These are phyloP conservation scores for Dermatophagoides farinae DNA, from an alignment of 1,140 invertebrate species.

Conservation along the genomic window DNA sequence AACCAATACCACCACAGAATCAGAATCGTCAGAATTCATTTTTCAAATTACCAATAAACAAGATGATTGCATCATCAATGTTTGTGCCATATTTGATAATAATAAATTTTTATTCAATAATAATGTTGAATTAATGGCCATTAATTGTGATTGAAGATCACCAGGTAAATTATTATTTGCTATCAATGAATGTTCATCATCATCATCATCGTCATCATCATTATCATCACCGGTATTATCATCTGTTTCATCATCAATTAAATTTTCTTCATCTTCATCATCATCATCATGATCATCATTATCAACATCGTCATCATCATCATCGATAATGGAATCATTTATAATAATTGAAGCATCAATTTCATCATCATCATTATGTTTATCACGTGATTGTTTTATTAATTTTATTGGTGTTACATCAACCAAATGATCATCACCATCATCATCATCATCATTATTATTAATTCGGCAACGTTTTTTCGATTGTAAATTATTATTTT, in stretches of 20 bases:
- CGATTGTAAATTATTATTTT: too few species aligned
- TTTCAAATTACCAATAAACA: neutral
- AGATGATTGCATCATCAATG: neutral
- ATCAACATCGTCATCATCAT: neutral
- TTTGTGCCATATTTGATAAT: constrained; percentile 4
- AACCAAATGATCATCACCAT: too few species aligned
- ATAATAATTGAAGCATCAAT: neutral
- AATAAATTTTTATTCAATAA: neutral
- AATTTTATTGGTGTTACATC: neutral
- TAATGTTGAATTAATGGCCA: neutral
- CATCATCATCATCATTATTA: too few species aligned
- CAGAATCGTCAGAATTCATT: too few species aligned
- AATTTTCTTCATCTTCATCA: neutral
- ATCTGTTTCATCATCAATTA: neutral
- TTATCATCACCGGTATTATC: neutral
- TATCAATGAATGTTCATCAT: neutral
- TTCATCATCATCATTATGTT: neutral
- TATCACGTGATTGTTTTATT: neutral
- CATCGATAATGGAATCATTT: neutral
- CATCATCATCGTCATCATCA: neutral
- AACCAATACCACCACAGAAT: too few species aligned
- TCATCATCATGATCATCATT: neutral
- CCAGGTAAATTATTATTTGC: neutral
- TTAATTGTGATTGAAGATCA: neutral
- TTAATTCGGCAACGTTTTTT: too few species aligned